These are phyloP conservation scores for Geodia barretti DNA, from an alignment of 37 sponge, comb jelly and placozoan genomes.

Conservation along the genomic window DNA sequence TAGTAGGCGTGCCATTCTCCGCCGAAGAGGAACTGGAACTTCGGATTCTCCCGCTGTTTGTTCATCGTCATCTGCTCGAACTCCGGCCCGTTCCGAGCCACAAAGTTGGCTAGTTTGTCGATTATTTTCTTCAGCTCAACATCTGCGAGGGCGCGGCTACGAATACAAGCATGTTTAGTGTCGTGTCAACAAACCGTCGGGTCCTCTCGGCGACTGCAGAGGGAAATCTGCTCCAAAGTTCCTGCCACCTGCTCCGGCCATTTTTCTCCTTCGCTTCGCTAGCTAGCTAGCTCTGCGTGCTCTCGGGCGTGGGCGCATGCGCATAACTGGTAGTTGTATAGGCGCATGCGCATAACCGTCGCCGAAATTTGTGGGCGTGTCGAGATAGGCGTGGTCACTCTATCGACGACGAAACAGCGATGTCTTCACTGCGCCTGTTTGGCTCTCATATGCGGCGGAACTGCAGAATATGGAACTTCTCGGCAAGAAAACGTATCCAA, in stretches of 20 bases:
- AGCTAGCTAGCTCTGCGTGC: not conserved
- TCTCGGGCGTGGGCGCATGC: not conserved
- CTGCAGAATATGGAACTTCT: not conserved
- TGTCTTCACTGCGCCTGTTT: not conserved
- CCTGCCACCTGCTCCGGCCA: not conserved
- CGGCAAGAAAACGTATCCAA: not conserved
- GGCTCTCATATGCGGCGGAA: not conserved
- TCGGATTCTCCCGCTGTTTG: conserved; percentile 91
- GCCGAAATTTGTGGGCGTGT: no score
- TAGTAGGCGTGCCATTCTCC: conserved; percentile 92
- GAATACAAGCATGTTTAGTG: not conserved
- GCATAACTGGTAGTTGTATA: no score
- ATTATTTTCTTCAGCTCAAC: conserved; percentile 83
- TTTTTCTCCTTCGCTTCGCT: not conserved
- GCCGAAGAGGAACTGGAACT: conserved; percentile 96
- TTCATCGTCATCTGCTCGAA: conserved; percentile 97
- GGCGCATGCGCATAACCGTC: no score
- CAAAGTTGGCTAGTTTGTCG: conserved; percentile 97
- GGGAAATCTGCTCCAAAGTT: not conserved
- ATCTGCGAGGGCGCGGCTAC: conserved; percentile 31
- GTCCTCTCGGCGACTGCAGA: not conserved
- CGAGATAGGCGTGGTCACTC: no score
- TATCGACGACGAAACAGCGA: no score
- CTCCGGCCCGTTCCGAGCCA: conserved; percentile 96
- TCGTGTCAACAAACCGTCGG: not conserved